Evolutionary conservation across 2,113 vertebrate genomes (phyloP).

Genomic region (Limanda limanda): DNA sequence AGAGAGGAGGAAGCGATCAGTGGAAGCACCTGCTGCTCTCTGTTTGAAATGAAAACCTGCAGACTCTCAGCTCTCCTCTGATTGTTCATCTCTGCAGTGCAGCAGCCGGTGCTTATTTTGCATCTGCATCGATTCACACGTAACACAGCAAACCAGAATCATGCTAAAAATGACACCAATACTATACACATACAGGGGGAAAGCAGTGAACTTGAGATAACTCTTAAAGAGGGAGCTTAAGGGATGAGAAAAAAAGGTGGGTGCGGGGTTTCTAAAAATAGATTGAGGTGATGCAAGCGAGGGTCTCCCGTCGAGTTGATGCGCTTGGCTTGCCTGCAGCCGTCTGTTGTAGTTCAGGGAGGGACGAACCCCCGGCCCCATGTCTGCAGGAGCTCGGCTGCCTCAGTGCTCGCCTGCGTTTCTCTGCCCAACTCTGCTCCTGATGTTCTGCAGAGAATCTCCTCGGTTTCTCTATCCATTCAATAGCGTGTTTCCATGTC

Average conservation of each 20-base stretch:
- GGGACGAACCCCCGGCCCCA: conserved; percentile 62
- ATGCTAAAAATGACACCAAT: background rate
- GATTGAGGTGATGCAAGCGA: conserved; percentile 76
- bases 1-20: conserved; percentile 41
- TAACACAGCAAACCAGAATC: conserved; percentile 10
- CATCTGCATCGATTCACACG: conserved; percentile 47
- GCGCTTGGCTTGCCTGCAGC: conserved; percentile 69
- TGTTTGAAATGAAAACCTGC: conserved; percentile 47
- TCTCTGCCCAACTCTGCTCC: conserved; percentile 31
- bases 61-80: conserved; percentile 31
- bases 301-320: conserved; percentile 78
- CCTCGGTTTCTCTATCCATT: conserved; percentile 41
- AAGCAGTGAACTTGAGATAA: conserved; percentile 5
- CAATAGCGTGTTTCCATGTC: conserved; percentile 47
- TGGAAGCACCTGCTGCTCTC: conserved; percentile 49
- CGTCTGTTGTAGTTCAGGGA: conserved; percentile 77
- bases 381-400: conserved; percentile 69
- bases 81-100: conserved; percentile 43
- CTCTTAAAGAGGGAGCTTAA: conserved; percentile 32
- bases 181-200: background rate
- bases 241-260: conserved; percentile 56
- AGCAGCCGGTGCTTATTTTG: background rate
- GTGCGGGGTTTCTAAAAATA: conserved; percentile 81
- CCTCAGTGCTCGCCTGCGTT: conserved; percentile 25
- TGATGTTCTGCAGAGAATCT: conserved; percentile 31